Evolutionary conservation across 2,797 vertebrate species (phyloP).

Genomic region (Acanthornis magna): DNA sequence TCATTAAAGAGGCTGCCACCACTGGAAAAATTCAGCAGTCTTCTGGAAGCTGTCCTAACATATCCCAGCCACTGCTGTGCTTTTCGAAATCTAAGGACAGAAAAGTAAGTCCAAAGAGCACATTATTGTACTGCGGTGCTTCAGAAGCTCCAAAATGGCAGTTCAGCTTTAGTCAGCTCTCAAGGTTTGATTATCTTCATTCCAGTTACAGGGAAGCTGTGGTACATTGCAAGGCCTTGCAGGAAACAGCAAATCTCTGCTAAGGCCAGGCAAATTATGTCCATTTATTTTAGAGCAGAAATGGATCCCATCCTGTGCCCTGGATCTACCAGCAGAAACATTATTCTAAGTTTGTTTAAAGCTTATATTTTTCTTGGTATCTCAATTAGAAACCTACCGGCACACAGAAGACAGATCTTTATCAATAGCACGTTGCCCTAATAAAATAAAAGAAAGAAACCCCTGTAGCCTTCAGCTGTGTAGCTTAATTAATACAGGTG

Average conservation of each 20-base stretch:
- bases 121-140: background rate
- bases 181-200: background rate
- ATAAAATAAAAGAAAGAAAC: background rate
- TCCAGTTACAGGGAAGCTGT: background rate
- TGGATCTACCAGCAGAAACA: background rate
- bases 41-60: constrained; percentile 83
- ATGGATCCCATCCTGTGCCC: background rate
- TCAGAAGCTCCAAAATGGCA: background rate
- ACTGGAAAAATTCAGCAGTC: constrained; percentile 79
- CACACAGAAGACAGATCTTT: background rate
- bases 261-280: background rate
- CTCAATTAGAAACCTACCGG: background rate
- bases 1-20: constrained; percentile 84
- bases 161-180: background rate
- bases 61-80: constrained; percentile 91
- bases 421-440: background rate
- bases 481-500: background rate
- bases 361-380: background rate
- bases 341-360: background rate
- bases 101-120: constrained; percentile 72
- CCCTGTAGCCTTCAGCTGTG: background rate
- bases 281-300: background rate
- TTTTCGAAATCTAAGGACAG: constrained; percentile 76
- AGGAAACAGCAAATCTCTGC: background rate
- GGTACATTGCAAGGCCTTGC: background rate